Conservation (phyloP, 2,797 vertebrate genomes). For the Rhadinocentrus ornatus region DNA sequence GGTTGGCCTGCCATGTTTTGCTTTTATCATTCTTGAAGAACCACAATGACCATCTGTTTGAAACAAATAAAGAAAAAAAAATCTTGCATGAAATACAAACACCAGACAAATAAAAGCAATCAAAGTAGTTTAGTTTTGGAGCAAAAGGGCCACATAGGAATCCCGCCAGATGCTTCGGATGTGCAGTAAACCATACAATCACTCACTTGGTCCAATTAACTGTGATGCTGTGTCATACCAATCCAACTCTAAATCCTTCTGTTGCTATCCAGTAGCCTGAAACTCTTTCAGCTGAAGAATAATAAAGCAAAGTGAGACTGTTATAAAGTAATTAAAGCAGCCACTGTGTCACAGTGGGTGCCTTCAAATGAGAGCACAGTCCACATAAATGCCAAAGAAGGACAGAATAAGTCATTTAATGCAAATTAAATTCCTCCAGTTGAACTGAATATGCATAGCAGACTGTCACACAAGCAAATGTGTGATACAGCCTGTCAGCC, state of each 20-base stretch:
- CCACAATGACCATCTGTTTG: conserved; percentile 96
- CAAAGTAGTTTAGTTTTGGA: conserved; percentile 1
- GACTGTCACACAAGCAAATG: conserved; percentile 6
- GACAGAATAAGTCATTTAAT: conserved; percentile 1
- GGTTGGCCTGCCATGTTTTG: conserved; percentile 99
- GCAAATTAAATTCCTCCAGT: neutral
- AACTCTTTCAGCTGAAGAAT: conserved; percentile 14
- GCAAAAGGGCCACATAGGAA: neutral
- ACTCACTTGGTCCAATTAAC: conserved; percentile 26
- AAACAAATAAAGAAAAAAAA: conserved; percentile 16
- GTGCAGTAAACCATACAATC: conserved; percentile 1
- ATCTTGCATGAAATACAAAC: conserved; percentile 49
- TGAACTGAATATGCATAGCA: neutral
- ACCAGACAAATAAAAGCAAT: conserved; percentile 31
- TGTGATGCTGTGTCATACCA: conserved; percentile 11
- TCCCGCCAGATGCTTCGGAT: neutral
- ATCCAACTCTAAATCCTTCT: conserved; percentile 7
- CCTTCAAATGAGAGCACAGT: conserved; percentile 8
- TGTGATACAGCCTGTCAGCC: neutral
- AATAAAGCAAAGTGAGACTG: conserved; percentile 11
- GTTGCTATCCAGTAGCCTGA: conserved; percentile 4
- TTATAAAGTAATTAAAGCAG: conserved; percentile 18
- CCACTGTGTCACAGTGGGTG: neutral
- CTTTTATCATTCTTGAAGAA: conserved; percentile 99
- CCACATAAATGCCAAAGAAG: conserved; percentile 7